Conservation (phyloP, 2,113 vertebrate genomes). For the Picathartes gymnocephalus region DNA sequence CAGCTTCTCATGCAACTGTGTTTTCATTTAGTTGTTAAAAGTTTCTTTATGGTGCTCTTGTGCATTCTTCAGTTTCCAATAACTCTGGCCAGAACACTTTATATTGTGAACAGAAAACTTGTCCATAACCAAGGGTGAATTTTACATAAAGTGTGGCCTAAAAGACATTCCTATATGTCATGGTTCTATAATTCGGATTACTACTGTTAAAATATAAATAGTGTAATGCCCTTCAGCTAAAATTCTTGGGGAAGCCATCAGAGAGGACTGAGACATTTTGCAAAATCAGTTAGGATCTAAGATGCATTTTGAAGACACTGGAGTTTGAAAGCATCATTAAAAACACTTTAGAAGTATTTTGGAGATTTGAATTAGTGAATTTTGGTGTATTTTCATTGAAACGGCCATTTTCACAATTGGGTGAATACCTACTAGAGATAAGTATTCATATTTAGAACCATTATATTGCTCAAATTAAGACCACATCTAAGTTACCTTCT, state of each 20-base stretch:
- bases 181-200: neutral
- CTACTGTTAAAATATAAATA: neutral
- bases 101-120: neutral
- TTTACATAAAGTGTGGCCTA: neutral
- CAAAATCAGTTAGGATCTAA: neutral
- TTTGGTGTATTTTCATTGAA: neutral
- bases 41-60: neutral
- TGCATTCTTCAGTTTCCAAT: neutral
- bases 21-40: neutral
- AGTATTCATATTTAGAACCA: neutral
- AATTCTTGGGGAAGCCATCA: neutral
- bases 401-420: neutral
- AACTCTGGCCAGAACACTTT: neutral
- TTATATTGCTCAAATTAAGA: neutral
- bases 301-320: neutral
- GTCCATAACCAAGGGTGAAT: neutral
- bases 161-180: neutral
- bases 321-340: neutral
- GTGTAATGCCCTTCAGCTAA: neutral
- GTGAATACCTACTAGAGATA: neutral
- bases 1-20: neutral
- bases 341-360: neutral
- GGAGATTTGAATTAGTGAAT: neutral
- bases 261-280: neutral
- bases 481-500: neutral